Conservation (phyloP, 2,888 invertebrate species). For the Smittia sp. region DNA sequence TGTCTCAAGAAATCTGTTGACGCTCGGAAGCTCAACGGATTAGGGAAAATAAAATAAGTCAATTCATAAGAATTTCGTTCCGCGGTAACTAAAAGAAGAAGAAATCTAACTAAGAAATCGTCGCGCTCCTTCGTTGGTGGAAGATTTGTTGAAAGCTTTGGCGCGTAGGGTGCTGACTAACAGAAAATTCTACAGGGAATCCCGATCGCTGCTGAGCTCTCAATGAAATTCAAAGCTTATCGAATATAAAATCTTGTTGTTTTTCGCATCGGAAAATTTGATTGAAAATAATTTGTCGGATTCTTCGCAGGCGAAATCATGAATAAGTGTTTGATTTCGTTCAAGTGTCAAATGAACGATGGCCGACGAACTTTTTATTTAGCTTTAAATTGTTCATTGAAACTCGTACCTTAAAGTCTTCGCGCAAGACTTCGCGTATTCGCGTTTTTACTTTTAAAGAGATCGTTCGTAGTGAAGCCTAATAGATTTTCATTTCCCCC, state of each 20-base stretch:
- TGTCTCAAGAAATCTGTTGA: neutral
- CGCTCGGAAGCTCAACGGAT: neutral
- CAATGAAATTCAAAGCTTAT: slow-evolving; percentile 4
- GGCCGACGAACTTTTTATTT: neutral
- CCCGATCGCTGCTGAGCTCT: neutral
- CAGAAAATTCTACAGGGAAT: neutral
- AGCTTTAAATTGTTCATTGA: slow-evolving; percentile 19
- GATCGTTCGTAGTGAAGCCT: neutral
- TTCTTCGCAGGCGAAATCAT: neutral
- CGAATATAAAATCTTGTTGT: slow-evolving; percentile 17
- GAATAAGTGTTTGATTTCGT: neutral
- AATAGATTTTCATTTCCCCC: neutral
- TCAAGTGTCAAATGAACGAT: neutral
- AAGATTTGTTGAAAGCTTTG: neutral
- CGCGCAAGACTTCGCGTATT: slow-evolving; percentile 13
- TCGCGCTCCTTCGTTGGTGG: neutral
- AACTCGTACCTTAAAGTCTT: slow-evolving; percentile 26
- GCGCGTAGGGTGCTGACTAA: neutral
- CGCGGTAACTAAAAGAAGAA: neutral
- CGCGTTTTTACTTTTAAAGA: slow-evolving; percentile 20
- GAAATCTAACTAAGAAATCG: too few species aligned
- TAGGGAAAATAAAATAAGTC: slow-evolving; percentile 5
- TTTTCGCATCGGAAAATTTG: slow-evolving; percentile 36
- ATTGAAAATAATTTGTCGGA: slow-evolving; percentile 24
- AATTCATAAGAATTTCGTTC: neutral